Percentiles rank a stretch among this genome's conserved stretches.
These are phyloP conservation scores for Pediacus dermestoides DNA, from an alignment of 2,888 invertebrate species.

Conservation along the genomic window DNA sequence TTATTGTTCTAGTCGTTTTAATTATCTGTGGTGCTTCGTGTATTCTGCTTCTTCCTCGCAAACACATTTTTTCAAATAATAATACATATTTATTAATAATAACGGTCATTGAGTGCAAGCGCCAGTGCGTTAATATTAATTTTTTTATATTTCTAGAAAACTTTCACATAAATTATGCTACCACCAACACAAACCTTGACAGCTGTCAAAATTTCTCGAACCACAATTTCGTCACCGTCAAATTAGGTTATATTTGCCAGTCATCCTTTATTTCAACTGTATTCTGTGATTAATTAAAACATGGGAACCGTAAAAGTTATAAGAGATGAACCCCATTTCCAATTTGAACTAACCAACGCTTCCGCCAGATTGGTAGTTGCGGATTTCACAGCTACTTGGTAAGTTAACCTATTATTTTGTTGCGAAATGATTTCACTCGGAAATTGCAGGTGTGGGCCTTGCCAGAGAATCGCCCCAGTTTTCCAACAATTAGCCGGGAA, in stretches of 20 bases:
- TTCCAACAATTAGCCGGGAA: slow-evolving; percentile 85
- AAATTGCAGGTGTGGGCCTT: slow-evolving; percentile 91
- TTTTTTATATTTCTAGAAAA: too few relatives aligned
- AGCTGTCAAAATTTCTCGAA: too few relatives aligned
- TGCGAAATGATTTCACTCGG: too few relatives aligned
- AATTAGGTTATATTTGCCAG: slow-evolving; percentile 13
- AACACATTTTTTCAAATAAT: too few relatives aligned
- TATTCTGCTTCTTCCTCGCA: too few relatives aligned
- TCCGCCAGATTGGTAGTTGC: slow-evolving; percentile 87
- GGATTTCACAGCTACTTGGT: slow-evolving; percentile 95
- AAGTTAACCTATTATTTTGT: slow-evolving; percentile 45
- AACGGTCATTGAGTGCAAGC: too few relatives aligned
- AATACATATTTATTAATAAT: too few relatives aligned
- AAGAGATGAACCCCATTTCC: slow-evolving; percentile 78
- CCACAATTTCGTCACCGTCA: not conserved
- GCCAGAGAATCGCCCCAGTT: slow-evolving; percentile 88
- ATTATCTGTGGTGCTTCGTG: too few relatives aligned
- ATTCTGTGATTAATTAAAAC: slow-evolving; percentile 10
- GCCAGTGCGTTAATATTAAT: too few relatives aligned
- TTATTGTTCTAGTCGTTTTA: too few relatives aligned
- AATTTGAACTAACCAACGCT: slow-evolving; percentile 77
- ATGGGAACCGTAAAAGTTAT: slow-evolving; percentile 58
- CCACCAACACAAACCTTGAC: too few relatives aligned
- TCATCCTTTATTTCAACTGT: slow-evolving; percentile 12
- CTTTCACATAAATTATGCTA: too few relatives aligned